These are phyloP conservation scores for Gobio occitaniae DNA, from an alignment of 2,797 vertebrate species.

Conservation along the genomic window DNA sequence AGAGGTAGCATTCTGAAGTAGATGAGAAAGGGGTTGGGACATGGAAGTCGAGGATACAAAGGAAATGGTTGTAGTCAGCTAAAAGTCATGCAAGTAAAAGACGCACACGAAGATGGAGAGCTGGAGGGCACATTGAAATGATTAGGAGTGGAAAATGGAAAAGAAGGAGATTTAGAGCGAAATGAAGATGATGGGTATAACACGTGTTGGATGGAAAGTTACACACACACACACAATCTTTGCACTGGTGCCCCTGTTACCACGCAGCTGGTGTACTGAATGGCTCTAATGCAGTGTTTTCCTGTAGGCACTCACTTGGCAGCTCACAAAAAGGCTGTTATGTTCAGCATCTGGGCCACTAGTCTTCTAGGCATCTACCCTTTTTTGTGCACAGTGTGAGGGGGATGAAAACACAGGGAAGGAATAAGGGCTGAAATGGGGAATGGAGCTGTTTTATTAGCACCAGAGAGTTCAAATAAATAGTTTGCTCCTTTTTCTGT, in stretches of 20 bases:
- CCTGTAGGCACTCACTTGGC: constrained; percentile 68
- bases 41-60: not conserved
- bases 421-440: not conserved
- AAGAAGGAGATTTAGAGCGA: constrained; percentile 24
- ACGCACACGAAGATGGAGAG: constrained; percentile 10
- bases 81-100: constrained; percentile 23
- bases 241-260: constrained; percentile 49
- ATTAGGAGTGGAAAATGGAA: constrained; percentile 28
- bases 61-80: constrained; percentile 47
- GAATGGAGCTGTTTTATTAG: not conserved
- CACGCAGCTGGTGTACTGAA: constrained; percentile 40
- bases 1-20: not conserved
- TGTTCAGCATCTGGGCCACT: constrained; percentile 54
- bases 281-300: constrained; percentile 75
- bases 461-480: constrained; percentile 24
- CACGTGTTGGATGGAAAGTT: not conserved
- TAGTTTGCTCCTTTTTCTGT: constrained; percentile 9
- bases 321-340: constrained; percentile 53
- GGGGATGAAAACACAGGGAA: not conserved
- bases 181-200: not conserved
- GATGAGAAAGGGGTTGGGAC: not conserved
- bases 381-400: not conserved
- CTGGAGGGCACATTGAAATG: constrained; percentile 6
- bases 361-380: not conserved
- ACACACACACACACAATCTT: not conserved